These are phyloP conservation scores for Abscondita cerata DNA, from an alignment of 2,888 invertebrate genomes.

Conservation along the genomic window DNA sequence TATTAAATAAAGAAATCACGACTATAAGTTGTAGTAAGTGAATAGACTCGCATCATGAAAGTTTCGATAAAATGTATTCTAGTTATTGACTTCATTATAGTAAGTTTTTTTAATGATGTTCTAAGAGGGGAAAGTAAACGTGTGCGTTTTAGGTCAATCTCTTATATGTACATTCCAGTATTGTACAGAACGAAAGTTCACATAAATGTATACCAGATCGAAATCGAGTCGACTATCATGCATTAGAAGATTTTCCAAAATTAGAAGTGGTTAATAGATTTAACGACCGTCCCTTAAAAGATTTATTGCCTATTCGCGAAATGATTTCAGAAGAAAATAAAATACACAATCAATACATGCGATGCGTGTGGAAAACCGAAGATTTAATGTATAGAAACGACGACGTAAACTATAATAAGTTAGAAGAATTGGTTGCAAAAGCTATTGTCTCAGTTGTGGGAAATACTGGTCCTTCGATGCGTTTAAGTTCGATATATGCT, in stretches of 20 bases:
- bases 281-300: conserved; percentile 9
- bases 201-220: conserved; percentile 11
- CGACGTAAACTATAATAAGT: conserved; percentile 14
- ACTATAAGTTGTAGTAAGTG: background rate
- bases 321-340: conserved; percentile 16
- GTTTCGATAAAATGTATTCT: background rate
- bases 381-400: conserved; percentile 9
- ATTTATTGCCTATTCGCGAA: conserved; percentile 12
- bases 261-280: conserved; percentile 23
- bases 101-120: background rate
- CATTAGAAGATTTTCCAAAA: conserved; percentile 17
- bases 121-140: background rate
- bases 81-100: conserved; percentile 1
- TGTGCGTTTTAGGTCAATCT: background rate
- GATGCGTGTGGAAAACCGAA: conserved; percentile 24
- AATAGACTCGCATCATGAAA: conserved; percentile 1
- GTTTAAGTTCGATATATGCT: conserved; percentile 20
- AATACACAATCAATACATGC: conserved; percentile 18
- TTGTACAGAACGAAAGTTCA: background rate
- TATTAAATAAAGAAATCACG: conserved; percentile 3
- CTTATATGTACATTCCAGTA: background rate
- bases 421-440: conserved; percentile 17
- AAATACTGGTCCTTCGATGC: conserved; percentile 23
- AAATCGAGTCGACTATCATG: background rate
- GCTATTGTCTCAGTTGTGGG: conserved; percentile 19